Conservation (phyloP, 2,113 vertebrate genomes). For the Ictalurus punctatus region DNA sequence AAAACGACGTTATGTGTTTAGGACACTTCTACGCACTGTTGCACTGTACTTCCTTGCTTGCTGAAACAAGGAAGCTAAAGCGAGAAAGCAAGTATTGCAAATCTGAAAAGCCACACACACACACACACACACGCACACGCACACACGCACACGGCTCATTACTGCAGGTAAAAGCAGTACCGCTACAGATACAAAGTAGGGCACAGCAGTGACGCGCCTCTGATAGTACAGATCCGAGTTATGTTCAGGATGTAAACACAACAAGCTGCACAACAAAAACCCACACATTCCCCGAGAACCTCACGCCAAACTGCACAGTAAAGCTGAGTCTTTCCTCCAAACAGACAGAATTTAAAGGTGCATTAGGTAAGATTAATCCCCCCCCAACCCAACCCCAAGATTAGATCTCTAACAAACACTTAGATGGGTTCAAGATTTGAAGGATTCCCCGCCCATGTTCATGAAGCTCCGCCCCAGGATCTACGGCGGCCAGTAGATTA, state of each 20-base stretch:
- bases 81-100: background rate
- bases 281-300: background rate
- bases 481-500: background rate
- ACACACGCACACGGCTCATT: no score
- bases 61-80: background rate
- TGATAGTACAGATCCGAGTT: background rate
- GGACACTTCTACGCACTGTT: background rate
- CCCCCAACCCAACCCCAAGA: no score
- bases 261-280: background rate
- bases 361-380: background rate
- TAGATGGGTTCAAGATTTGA: background rate
- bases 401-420: no score
- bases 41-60: background rate
- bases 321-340: background rate
- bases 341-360: background rate
- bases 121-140: no score
- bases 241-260: background rate
- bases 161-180: background rate
- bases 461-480: background rate
- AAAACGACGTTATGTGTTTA: background rate
- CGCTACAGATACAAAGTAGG: background rate
- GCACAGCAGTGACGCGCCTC: background rate
- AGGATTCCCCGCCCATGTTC: background rate
- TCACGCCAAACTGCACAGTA: background rate
- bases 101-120: background rate